Evolutionary conservation across 64 coral and sea anemone species (phyloP), one percentile per base, ranked within the genome.

Genomic region (Platygyra sinensis): DNA sequence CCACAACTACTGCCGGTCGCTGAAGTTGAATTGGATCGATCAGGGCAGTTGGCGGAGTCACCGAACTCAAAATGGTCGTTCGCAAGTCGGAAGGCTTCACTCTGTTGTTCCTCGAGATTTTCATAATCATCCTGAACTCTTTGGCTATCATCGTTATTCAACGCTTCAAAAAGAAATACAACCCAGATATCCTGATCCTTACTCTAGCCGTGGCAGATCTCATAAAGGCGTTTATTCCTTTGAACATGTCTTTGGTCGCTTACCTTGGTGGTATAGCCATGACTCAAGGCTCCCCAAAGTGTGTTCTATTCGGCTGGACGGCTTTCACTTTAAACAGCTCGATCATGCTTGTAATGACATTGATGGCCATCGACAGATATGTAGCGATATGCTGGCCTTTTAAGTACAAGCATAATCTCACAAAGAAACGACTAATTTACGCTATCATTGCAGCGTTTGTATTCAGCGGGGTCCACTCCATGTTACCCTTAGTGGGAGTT

Each of bases 371-470:
- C 72, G 92, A 94, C 22, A 73, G 92, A 67, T 94, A 94, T 39
- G 80, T 94, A 10, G 92, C 92, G n/a, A 89, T 94, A 76, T 94
- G 92, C 52, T 89, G 87, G 87, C 92, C 92, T 3, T 89, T 94
- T 32, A 63, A 67, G 63, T 94, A 94, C 59, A 94, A 89, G 75
- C 62, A 82, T 54, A 50, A 78, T 3, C 63, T 94, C 33, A 42
- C 92, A 3, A 74, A 83, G 20, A 79, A 60, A 20, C 80, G 82
- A 61, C 79, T 94, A 29, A 84, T 63, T 63, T 94, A 77, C 59
- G 77, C 76, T 28, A 75, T 94, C 27, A 54, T 54, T 52, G 87
- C 42, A 16, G 30, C 82, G 2, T 89, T 83, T 54, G 28, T 84
- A 11, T 89, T 84, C 75, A 88, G 78, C 17, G 92, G 87, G 7